Conservation (phyloP, 2,113 vertebrate genomes). For the Drymodes brunneopygia region DNA sequence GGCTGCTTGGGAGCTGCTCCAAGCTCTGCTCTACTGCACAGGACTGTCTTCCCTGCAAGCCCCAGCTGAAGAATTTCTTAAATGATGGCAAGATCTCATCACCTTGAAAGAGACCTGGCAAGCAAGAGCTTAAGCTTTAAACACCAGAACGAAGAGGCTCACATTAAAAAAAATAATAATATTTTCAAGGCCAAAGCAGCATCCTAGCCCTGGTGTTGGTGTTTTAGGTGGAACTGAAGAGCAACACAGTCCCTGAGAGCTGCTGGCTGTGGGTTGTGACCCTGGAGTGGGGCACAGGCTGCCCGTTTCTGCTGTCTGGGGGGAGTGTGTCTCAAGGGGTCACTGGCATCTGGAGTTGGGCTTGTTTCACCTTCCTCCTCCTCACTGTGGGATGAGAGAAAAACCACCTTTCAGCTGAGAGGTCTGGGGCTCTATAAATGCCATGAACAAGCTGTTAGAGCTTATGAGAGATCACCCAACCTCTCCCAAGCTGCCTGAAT, state of each 20-base stretch:
- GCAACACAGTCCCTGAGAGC: neutral
- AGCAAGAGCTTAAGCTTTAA: neutral
- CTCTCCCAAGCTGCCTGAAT: neutral
- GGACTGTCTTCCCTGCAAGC: neutral
- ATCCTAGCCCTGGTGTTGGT: neutral
- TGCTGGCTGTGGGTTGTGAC: neutral
- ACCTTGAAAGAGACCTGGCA: neutral
- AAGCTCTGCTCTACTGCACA: accelerated
- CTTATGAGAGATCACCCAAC: neutral
- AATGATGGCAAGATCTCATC: neutral
- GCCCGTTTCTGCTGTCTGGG: neutral
- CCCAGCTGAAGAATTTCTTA: neutral
- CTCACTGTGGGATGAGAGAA: accelerated
- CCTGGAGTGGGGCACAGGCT: neutral
- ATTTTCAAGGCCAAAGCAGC: neutral
- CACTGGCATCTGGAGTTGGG: accelerated
- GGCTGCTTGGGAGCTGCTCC: neutral
- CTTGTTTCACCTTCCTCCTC: neutral
- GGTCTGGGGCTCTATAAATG: neutral
- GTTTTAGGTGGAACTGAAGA: neutral
- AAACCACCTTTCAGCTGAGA: neutral
- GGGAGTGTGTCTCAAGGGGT: neutral
- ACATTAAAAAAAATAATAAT: neutral
- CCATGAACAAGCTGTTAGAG: neutral
- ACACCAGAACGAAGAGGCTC: neutral